Percentiles rank a stretch among this genome's conserved stretches.
These are phyloP conservation scores for Pyrrhia umbra DNA, from an alignment of 2,888 invertebrate genomes.

Conservation along the genomic window DNA sequence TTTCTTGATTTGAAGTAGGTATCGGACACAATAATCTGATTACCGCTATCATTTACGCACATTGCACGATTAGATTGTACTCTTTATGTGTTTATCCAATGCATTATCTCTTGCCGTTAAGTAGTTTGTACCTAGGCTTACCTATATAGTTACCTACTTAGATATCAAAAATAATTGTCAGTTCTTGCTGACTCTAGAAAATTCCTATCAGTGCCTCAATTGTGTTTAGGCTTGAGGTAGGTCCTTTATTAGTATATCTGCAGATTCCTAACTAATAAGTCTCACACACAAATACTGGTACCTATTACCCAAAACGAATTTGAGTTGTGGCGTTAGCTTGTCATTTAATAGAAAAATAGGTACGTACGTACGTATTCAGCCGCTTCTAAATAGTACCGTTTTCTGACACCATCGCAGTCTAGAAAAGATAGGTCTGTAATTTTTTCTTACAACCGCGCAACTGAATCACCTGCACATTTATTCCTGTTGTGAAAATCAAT, in stretches of 20 bases:
- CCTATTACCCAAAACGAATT: neutral
- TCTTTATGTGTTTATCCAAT: constrained; percentile 46
- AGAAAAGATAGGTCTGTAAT: too few species aligned
- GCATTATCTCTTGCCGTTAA: constrained; percentile 36
- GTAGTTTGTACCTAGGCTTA: constrained; percentile 50
- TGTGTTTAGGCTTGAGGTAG: constrained; percentile 16
- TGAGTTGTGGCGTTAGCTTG: neutral
- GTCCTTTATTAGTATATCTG: neutral
- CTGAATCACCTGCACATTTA: too few species aligned
- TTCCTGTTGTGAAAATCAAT: too few species aligned
- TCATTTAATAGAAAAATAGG: too few species aligned
- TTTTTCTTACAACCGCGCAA: too few species aligned
- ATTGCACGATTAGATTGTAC: constrained; percentile 38
- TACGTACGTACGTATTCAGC: too few species aligned
- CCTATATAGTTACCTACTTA: constrained; percentile 48
- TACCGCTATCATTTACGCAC: constrained; percentile 44
- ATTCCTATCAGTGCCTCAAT: constrained; percentile 1
- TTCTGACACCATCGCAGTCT: too few species aligned
- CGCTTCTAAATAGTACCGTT: too few species aligned
- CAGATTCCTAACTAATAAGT: neutral
- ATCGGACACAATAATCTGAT: constrained; percentile 39
- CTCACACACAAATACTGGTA: neutral
- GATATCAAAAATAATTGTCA: constrained; percentile 11
- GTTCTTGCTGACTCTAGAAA: constrained; percentile 15
- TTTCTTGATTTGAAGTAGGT: constrained; percentile 22